Base-by-base conservation (phyloP, 2,888 invertebrate species). In the Syrphus vitripennis region DNA sequence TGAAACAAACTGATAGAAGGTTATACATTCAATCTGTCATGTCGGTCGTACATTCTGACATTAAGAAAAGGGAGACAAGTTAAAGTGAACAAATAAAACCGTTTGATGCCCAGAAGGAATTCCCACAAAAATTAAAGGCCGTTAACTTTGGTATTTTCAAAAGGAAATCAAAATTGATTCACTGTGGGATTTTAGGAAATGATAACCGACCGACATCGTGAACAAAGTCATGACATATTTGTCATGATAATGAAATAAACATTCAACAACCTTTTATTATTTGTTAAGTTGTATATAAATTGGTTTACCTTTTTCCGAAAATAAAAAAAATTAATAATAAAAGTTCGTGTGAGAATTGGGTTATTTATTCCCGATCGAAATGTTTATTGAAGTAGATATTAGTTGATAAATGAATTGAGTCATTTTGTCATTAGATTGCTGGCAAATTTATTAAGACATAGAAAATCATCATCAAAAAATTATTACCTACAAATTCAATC, bases 321-420 rank as follows among this genome's bases (percentile, higher is more conserved):
- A n/a, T n/a, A n/a, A n/a, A n/a, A n/a, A n/a, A n/a, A n/a, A n/a
- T n/a, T n/a, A n/a, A 21, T 21, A 21, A 59, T 34, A 59, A 59
- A 59, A 34, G 34, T 21, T 37, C 37, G 19, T 59, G 34, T 34
- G 19, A 12, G 21, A 59, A 34, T n/a, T 37, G 59, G 21, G 34
- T 16, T 29, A 55, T 59, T 21, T 50, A 24, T 59, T 37, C 37
- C 21, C 14, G 34, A 59, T 37, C 34, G 21, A 59, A 1, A 19
- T 59, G 19, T 59, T 9, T 48, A 3, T 21, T n/a, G n/a, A n/a
- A n/a, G n/a, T n/a, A n/a, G n/a, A n/a, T n/a, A n/a, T n/a, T 26
- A n/a, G 21, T 59, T 59, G 19, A 59, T 59, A 59, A 59, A 59
- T 21, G 21, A 59, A 59, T n/a, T 59, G 59, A 59, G 14, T 21